Evolutionary conservation across 2,888 invertebrate species (phyloP).

Genomic region (Trissoscelio sp.): DNA sequence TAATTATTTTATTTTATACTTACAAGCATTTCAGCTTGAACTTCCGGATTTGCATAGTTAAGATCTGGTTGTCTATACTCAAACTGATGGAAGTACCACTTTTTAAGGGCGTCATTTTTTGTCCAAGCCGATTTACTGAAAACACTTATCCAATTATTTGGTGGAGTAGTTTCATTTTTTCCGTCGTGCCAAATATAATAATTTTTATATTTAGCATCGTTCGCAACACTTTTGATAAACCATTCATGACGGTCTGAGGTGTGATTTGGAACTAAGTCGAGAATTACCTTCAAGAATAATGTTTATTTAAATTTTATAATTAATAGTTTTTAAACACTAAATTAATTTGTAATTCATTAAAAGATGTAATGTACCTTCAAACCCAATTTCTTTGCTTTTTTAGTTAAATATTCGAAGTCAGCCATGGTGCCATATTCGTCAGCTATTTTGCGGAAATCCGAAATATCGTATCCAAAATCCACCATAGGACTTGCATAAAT

Average conservation of each 20-base stretch:
- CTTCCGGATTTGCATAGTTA: conserved; percentile 83
- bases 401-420: conserved; percentile 87
- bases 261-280: conserved; percentile 88
- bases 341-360: neutral
- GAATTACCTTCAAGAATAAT: conserved; percentile 83
- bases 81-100: conserved; percentile 86
- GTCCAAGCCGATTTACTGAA: conserved; percentile 85
- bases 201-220: conserved; percentile 81
- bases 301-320: neutral
- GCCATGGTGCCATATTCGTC: conserved; percentile 89
- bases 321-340: neutral
- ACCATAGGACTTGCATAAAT: conserved; percentile 93
- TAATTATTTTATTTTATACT: conserved; percentile 33
- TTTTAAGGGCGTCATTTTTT: conserved; percentile 80
- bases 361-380: conserved; percentile 27
- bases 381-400: conserved; percentile 84
- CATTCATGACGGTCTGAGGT: conserved; percentile 85
- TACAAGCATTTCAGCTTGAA: conserved; percentile 81
- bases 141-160: conserved; percentile 84
- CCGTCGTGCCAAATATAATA: conserved; percentile 84
- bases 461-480: conserved; percentile 95
- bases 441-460: conserved; percentile 90
- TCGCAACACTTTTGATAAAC: conserved; percentile 83
- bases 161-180: conserved; percentile 70
- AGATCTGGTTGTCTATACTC: conserved; percentile 85